Conservation (phyloP, 2,797 vertebrate genomes). For the Poeciliopsis gracilis region DNA sequence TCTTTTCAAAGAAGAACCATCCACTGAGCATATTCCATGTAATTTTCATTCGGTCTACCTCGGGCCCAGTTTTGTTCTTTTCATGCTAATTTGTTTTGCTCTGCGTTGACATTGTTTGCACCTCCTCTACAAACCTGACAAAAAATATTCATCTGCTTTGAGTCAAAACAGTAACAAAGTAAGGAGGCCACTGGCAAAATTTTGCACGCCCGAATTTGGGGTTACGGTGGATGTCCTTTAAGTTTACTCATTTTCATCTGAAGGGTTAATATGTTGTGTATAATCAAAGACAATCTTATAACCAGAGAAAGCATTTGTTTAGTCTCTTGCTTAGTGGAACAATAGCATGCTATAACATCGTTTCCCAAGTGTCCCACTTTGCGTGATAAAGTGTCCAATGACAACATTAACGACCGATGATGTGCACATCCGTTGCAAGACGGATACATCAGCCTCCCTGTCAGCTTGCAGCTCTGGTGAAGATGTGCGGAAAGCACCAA, state of each 20-base stretch:
- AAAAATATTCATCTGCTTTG: constrained; percentile 34
- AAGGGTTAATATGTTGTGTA: background rate
- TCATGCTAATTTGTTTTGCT: constrained; percentile 58
- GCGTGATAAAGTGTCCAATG: background rate
- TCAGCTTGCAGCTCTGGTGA: background rate
- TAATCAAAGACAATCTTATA: background rate
- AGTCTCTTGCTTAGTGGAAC: background rate
- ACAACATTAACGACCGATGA: background rate
- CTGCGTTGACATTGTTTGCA: constrained; percentile 50
- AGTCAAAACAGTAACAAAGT: constrained; percentile 45
- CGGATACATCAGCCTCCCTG: background rate
- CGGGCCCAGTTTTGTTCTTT: constrained; percentile 45
- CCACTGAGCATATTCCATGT: constrained; percentile 41
- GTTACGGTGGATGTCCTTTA: background rate
- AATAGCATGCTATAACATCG: background rate
- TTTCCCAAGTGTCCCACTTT: background rate
- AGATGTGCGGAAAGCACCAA: background rate
- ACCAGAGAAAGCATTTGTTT: background rate
- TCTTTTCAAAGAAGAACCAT: constrained; percentile 27
- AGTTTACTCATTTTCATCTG: background rate
- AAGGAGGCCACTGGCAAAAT: constrained; percentile 9
- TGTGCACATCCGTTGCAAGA: background rate
- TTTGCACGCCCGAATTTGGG: constrained; percentile 4
- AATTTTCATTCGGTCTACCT: constrained; percentile 50
- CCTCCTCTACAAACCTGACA: constrained; percentile 43